These are phyloP conservation scores for Scaeva pyrastri DNA, from an alignment of 2,888 invertebrate genomes.

Conservation along the genomic window DNA sequence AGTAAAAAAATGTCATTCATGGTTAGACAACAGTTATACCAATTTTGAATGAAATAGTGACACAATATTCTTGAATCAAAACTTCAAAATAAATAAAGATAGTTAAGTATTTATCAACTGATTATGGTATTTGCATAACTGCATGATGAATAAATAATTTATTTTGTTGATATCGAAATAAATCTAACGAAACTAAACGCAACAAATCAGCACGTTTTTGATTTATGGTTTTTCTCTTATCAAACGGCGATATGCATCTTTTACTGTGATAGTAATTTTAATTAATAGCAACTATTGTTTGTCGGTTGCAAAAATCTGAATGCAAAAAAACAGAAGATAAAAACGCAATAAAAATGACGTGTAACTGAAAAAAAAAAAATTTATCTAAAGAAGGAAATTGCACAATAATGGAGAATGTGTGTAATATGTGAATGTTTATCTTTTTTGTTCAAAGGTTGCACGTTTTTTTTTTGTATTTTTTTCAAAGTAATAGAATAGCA, in stretches of 20 bases:
- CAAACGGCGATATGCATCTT: conserved; percentile 1
- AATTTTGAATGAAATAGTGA: too few species aligned
- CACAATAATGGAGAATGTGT: neutral
- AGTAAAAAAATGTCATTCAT: too few species aligned
- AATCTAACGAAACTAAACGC: neutral
- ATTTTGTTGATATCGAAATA: neutral
- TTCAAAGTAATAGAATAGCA: neutral
- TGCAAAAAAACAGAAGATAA: too few species aligned
- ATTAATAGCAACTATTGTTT: neutral
- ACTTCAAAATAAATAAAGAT: too few species aligned
- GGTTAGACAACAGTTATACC: too few species aligned
- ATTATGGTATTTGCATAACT: neutral
- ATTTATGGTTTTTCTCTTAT: neutral
- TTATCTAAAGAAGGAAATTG: conserved; percentile 17
- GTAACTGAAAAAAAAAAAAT: neutral
- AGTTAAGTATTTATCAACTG: too few species aligned
- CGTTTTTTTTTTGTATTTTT: neutral
- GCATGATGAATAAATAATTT: neutral
- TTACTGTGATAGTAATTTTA: neutral
- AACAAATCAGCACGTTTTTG: neutral
- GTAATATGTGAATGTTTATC: neutral
- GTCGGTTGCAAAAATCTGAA: neutral
- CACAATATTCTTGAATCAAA: too few species aligned
- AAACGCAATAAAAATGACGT: conserved; percentile 31
- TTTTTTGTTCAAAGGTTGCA: conserved; percentile 18